phyloP scores from a whole-genome alignment of 2,888 invertebrate genomes.

The Thymelicus sylvestris region DNA sequence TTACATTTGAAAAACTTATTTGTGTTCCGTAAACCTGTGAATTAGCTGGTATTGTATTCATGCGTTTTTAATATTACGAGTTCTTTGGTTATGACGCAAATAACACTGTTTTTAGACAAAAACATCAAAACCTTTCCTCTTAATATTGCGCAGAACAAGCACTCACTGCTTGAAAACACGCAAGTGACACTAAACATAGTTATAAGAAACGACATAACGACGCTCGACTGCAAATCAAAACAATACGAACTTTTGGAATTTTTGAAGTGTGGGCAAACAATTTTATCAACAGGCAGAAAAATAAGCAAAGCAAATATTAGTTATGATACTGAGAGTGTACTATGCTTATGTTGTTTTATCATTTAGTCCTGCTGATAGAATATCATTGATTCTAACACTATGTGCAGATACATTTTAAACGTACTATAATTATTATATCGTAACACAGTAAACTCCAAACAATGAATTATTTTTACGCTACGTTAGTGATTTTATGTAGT shows the following conservation, averaged over 20 bases:
- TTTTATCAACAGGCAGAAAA: too few species aligned
- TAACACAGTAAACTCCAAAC: background rate
- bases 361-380: too few species aligned
- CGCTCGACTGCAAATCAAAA: background rate
- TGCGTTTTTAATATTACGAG: background rate
- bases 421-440: too few species aligned
- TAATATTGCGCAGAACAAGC: slow-evolving; percentile 37
- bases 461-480: too few species aligned
- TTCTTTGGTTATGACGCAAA: slow-evolving; percentile 52
- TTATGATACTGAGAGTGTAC: too few species aligned
- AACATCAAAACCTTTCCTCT: slow-evolving; percentile 40
- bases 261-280: background rate
- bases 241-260: background rate
- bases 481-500: too few species aligned
- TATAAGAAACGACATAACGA: background rate
- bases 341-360: too few species aligned
- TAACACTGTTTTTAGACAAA: slow-evolving; percentile 47
- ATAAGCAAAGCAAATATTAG: too few species aligned
- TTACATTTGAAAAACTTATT: slow-evolving; percentile 42
- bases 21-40: slow-evolving; percentile 35
- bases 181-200: slow-evolving; percentile 5
- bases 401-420: too few species aligned
- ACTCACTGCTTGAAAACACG: slow-evolving; percentile 17
- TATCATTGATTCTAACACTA: too few species aligned
- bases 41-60: slow-evolving; percentile 4